phyloP scores from a whole-genome alignment of 2,888 invertebrate genomes.

The Lasioglossum vierecki region DNA sequence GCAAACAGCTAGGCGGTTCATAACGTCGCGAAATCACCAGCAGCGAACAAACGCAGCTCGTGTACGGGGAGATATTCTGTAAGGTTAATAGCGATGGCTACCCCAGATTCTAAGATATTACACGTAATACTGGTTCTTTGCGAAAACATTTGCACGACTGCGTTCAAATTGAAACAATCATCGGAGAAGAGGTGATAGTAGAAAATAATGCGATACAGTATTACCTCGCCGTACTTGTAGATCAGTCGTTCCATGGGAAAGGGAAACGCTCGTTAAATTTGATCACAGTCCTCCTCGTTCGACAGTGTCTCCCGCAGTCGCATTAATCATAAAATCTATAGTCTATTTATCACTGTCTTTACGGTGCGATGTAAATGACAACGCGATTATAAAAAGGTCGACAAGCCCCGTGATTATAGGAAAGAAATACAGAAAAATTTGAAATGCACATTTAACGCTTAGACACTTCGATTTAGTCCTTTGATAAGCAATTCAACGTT shows the following conservation, averaged over 20 bases:
- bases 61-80: slow-evolving; percentile 36
- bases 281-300: not conserved
- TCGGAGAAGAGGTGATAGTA: not conserved
- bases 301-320: not conserved
- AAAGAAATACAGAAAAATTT: not conserved
- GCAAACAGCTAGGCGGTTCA: slow-evolving; percentile 68
- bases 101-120: slow-evolving; percentile 41
- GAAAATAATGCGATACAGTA: not conserved
- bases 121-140: slow-evolving; percentile 29
- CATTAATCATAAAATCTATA: slow-evolving; percentile 6
- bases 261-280: not conserved
- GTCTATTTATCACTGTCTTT: not conserved
- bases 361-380: not conserved
- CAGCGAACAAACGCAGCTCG: slow-evolving; percentile 62
- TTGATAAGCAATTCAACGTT: not conserved
- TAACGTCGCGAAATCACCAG: slow-evolving; percentile 62
- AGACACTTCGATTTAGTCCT: not conserved
- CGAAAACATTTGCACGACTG: not conserved
- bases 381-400: not conserved
- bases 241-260: not conserved
- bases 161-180: not conserved
- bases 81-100: slow-evolving; percentile 44
- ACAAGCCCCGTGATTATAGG: not conserved
- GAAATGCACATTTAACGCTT: not conserved
- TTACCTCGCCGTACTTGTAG: not conserved